Percentiles rank a stretch among this genome's conserved stretches.
These are phyloP conservation scores for Crematogaster levior DNA, from an alignment of 2,888 invertebrate species.

Conservation along the genomic window DNA sequence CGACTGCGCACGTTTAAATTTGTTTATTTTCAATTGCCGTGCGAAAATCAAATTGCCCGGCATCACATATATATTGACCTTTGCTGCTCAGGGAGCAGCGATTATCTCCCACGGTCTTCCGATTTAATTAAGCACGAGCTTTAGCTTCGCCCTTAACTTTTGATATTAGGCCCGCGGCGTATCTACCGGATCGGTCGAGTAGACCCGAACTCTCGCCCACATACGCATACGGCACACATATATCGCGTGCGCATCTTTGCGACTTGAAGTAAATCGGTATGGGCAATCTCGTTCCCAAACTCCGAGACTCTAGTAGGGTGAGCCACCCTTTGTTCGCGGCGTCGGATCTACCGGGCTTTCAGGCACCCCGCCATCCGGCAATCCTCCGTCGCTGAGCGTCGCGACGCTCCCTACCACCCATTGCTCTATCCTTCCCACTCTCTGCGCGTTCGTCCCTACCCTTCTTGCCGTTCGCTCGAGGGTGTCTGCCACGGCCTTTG, in stretches of 20 bases:
- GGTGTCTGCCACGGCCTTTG: slow-evolving; percentile 85
- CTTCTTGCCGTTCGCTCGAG: slow-evolving; percentile 69
- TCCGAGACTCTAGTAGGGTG: slow-evolving; percentile 62
- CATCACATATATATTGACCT: slow-evolving; percentile 39
- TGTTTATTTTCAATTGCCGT: slow-evolving; percentile 33
- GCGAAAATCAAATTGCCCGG: slow-evolving; percentile 36
- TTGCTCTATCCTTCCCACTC: slow-evolving; percentile 61
- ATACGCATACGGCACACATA: slow-evolving; percentile 9
- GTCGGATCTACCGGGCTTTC: slow-evolving; percentile 77
- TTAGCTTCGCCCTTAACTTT: slow-evolving; percentile 69
- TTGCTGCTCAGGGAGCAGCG: slow-evolving; percentile 48
- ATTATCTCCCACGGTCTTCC: slow-evolving; percentile 75
- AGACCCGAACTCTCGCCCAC: slow-evolving; percentile 60
- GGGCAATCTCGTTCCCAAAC: slow-evolving; percentile 73
- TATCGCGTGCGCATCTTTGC: slow-evolving; percentile 42
- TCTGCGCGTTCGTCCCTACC: slow-evolving; percentile 61
- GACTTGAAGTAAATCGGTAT: slow-evolving; percentile 56
- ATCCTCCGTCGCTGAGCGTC: slow-evolving; percentile 85
- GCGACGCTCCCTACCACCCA: slow-evolving; percentile 86
- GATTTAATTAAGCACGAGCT: slow-evolving; percentile 79
- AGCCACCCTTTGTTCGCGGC: slow-evolving; percentile 80
- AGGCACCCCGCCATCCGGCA: slow-evolving; percentile 69
- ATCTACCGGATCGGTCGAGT: slow-evolving; percentile 72
- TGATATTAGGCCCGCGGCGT: slow-evolving; percentile 75
- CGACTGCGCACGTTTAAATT: not conserved